These are phyloP conservation scores for Tauraco erythrolophus DNA, from an alignment of 2,113 vertebrate genomes.

Conservation along the genomic window DNA sequence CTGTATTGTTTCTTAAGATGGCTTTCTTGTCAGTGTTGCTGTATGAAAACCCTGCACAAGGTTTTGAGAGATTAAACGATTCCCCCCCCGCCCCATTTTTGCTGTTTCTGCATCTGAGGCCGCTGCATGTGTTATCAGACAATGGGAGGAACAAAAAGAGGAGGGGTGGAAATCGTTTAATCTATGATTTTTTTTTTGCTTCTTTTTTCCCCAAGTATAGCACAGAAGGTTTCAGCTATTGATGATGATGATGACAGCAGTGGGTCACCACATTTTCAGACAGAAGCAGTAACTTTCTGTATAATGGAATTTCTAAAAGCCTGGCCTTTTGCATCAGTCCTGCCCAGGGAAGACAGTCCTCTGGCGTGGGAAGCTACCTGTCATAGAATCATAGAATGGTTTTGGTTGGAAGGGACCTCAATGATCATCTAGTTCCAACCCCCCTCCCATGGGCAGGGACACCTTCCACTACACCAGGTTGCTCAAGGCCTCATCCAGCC, in stretches of 20 bases:
- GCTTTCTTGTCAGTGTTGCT: background rate
- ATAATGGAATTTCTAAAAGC: background rate
- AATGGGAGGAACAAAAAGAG: background rate
- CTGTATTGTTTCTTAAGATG: background rate
- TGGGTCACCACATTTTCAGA: background rate
- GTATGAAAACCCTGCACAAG: background rate
- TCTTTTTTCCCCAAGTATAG: background rate
- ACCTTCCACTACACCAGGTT: no score
- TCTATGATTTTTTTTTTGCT: background rate
- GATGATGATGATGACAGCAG: background rate
- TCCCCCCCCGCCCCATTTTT: no score
- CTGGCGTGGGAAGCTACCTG: background rate
- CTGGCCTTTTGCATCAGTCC: background rate
- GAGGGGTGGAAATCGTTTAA: accelerated
- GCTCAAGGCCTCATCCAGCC: no score
- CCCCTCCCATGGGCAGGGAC: no score
- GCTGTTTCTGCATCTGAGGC: no score
- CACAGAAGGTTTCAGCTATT: background rate
- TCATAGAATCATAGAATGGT: no score
- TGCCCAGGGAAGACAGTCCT: background rate
- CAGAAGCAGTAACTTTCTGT: background rate
- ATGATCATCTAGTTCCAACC: no score
- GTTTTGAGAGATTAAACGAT: background rate
- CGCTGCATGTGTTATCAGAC: no score
- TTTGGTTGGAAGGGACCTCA: no score